phyloP scores from a whole-genome alignment of 2,113 vertebrate genomes.

The Ailurus styani region DNA sequence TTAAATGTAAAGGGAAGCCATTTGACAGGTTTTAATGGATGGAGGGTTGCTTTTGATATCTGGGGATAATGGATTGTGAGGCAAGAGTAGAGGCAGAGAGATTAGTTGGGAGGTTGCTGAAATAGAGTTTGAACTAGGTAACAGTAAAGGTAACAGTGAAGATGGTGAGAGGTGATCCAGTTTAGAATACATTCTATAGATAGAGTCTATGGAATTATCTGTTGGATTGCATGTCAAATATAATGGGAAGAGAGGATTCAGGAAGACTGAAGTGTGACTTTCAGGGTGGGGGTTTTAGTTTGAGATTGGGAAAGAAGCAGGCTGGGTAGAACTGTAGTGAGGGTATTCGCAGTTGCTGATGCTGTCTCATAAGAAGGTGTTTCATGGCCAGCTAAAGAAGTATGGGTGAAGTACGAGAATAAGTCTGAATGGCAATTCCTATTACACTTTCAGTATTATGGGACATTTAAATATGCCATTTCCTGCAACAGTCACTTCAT shows the following conservation, averaged over 20 bases:
- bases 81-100: not conserved
- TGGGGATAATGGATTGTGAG: not conserved
- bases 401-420: not conserved
- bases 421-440: not conserved
- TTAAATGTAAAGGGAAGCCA: not conserved
- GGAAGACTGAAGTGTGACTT: not conserved
- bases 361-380: too few species aligned
- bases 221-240: not conserved
- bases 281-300: not conserved
- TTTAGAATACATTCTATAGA: not conserved
- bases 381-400: not conserved
- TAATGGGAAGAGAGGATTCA: not conserved
- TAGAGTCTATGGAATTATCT: not conserved
- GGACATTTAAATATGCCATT: not conserved
- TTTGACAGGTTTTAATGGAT: not conserved
- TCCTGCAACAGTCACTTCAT: not conserved
- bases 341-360: not conserved
- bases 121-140: not conserved
- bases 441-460: not conserved
- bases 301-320: not conserved
- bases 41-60: not conserved
- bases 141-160: not conserved
- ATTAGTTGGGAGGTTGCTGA: not conserved
- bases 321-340: not conserved
- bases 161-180: not conserved